Conservation (phyloP, 2,113 vertebrate species). For the Egretta garzetta region DNA sequence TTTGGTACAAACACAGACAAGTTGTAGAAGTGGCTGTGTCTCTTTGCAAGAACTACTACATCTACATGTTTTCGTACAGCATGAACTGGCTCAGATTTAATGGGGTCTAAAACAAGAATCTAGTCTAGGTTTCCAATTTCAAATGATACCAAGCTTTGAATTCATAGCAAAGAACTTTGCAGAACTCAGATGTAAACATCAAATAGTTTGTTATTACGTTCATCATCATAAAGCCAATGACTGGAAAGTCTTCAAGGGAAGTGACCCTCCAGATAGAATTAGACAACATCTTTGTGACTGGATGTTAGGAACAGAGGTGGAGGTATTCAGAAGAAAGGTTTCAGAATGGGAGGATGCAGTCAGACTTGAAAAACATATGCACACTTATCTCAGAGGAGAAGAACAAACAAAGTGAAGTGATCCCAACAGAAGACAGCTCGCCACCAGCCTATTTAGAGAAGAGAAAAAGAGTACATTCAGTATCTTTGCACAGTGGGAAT, state of each 20-base stretch:
- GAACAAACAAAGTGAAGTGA: neutral
- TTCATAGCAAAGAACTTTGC: neutral
- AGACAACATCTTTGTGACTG: neutral
- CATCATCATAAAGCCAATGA: neutral
- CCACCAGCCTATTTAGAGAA: neutral
- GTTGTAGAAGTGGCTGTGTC: neutral
- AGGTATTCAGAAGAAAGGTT: neutral
- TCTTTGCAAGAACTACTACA: neutral
- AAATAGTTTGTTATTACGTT: neutral
- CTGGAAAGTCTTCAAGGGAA: neutral
- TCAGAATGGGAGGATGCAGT: neutral
- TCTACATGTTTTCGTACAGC: neutral
- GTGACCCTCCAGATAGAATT: neutral
- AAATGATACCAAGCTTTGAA: neutral
- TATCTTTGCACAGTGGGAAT: neutral
- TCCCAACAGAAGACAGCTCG: neutral
- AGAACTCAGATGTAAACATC: neutral
- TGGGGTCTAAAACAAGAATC: neutral
- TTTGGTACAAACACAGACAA: neutral
- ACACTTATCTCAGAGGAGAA: neutral
- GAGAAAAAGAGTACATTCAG: neutral
- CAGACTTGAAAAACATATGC: neutral
- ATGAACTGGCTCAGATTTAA: neutral
- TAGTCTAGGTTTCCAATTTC: neutral
- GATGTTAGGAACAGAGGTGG: neutral